phyloP scores from a whole-genome alignment of 2,888 invertebrate species.

The Torymus aiolomorphi region DNA sequence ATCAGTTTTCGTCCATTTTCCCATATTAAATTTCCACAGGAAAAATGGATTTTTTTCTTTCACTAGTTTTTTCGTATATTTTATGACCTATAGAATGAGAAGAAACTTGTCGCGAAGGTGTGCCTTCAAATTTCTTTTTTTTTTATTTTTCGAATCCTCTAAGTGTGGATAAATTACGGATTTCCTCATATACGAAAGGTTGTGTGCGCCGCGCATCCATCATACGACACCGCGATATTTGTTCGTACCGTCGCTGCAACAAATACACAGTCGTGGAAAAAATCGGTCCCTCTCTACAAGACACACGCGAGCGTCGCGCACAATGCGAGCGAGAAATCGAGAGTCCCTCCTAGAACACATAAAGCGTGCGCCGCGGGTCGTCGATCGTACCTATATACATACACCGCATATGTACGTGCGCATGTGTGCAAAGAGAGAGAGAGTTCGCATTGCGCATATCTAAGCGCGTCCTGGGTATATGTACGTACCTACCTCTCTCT shows the following conservation, averaged over 20 bases:
- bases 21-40: too few relatives aligned
- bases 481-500: background rate
- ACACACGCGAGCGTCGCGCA: background rate
- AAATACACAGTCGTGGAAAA: too few relatives aligned
- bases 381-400: slow-evolving; percentile 34
- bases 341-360: slow-evolving; percentile 26
- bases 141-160: too few relatives aligned
- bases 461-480: slow-evolving; percentile 14
- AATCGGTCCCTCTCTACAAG: background rate
- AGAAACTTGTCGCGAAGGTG: too few relatives aligned
- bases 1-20: too few relatives aligned
- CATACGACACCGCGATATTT: background rate
- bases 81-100: too few relatives aligned
- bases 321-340: slow-evolving; percentile 19
- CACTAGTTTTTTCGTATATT: too few relatives aligned
- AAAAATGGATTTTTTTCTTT: too few relatives aligned
- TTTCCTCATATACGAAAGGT: too few relatives aligned
- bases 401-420: background rate
- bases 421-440: background rate
- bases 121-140: too few relatives aligned
- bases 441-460: slow-evolving; percentile 44
- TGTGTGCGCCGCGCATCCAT: background rate
- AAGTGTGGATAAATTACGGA: too few relatives aligned
- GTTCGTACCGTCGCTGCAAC: background rate
- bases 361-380: slow-evolving; percentile 28